phyloP scores from a whole-genome alignment of 2,888 invertebrate genomes.

The Clunio marinus region DNA sequence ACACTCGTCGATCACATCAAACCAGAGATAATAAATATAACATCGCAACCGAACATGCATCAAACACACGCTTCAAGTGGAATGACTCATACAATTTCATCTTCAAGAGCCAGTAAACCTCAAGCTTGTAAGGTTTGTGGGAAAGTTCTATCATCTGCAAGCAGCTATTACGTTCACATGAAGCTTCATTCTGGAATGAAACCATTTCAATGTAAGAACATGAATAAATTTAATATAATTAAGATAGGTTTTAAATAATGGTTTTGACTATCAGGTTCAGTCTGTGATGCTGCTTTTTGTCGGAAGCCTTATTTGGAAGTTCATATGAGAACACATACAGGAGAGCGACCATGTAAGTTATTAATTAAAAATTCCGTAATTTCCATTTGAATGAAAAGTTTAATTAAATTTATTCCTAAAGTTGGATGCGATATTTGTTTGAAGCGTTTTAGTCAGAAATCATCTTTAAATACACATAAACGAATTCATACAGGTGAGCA shows the following conservation, averaged over 20 bases:
- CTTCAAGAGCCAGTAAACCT: constrained; percentile 59
- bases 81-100: background rate
- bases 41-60: background rate
- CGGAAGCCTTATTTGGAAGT: constrained; percentile 77
- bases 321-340: constrained; percentile 76
- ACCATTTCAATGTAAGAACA: constrained; percentile 66
- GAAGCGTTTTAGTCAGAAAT: constrained; percentile 68
- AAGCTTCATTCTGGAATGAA: constrained; percentile 76
- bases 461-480: constrained; percentile 67
- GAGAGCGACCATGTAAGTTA: constrained; percentile 51
- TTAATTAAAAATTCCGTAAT: background rate
- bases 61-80: background rate
- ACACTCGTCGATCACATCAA: constrained; percentile 23
- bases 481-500: constrained; percentile 62
- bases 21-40: background rate
- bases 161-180: constrained; percentile 78
- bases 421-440: constrained; percentile 50
- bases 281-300: constrained; percentile 41
- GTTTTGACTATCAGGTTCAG: constrained; percentile 1
- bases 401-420: constrained; percentile 60
- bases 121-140: constrained; percentile 76
- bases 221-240: constrained; percentile 45
- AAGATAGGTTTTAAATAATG: background rate
- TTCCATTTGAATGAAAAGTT: too few species aligned
- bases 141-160: constrained; percentile 70